These are phyloP conservation scores for Ctenicera cuprea DNA, from an alignment of 2,888 invertebrate species.

Conservation along the genomic window DNA sequence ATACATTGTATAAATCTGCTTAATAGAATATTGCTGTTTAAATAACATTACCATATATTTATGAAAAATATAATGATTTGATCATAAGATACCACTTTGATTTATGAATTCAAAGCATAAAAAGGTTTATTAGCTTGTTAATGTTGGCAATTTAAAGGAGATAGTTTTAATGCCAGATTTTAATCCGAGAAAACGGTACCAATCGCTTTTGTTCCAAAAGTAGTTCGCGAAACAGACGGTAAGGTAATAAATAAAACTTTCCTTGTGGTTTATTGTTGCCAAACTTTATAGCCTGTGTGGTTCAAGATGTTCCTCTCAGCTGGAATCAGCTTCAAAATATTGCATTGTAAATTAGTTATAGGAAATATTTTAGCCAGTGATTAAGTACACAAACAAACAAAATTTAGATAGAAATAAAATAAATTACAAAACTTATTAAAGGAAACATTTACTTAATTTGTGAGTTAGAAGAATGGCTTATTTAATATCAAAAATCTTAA, in stretches of 20 bases:
- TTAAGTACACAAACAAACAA: too few relatives aligned
- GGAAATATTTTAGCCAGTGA: too few relatives aligned
- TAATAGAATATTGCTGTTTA: too few relatives aligned
- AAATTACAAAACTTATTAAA: too few relatives aligned
- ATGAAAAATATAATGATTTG: too few relatives aligned
- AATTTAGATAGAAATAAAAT: too few relatives aligned
- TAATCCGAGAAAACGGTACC: slow-evolving; percentile 7
- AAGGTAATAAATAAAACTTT: slow-evolving; percentile 13
- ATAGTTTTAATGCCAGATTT: slow-evolving; percentile 6
- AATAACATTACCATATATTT: too few relatives aligned
- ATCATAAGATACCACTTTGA: neutral
- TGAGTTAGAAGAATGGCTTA: too few relatives aligned
- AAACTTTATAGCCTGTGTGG: neutral
- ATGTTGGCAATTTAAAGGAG: neutral
- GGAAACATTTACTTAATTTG: too few relatives aligned
- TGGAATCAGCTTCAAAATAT: neutral
- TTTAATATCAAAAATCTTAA: too few relatives aligned
- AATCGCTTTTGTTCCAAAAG: slow-evolving; percentile 14
- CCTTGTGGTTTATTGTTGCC: slow-evolving; percentile 11
- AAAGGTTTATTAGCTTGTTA: neutral
- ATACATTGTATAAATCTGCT: too few relatives aligned
- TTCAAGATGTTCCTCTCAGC: neutral
- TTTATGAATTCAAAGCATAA: neutral
- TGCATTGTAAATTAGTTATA: too few relatives aligned
- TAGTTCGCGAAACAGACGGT: slow-evolving; percentile 11